Conservation (phyloP, 2,888 invertebrate species). For the Euplexia lucipara region DNA sequence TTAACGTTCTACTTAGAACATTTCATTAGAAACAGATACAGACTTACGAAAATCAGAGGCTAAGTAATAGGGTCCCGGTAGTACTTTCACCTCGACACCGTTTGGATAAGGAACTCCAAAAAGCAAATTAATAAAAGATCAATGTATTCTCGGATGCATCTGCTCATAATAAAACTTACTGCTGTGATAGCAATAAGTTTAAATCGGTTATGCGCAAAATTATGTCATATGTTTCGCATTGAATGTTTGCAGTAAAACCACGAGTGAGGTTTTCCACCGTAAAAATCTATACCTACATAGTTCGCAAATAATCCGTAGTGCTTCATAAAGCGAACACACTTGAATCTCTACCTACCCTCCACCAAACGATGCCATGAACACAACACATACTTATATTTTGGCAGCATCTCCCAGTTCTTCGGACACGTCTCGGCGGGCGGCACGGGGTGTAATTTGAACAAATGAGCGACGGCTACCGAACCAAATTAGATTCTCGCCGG, state of each 20-base stretch:
- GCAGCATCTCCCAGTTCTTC: constrained; percentile 60
- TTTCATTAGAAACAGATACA: too few species aligned
- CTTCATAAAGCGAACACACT: constrained; percentile 4
- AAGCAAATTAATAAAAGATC: too few species aligned
- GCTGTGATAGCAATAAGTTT: too few species aligned
- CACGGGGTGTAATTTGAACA: constrained; percentile 86
- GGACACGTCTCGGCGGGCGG: constrained; percentile 69
- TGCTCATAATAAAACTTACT: too few species aligned
- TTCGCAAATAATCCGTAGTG: not conserved
- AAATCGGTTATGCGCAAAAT: too few species aligned
- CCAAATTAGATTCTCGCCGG: constrained; percentile 92
- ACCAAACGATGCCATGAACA: constrained; percentile 32
- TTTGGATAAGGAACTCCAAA: too few species aligned
- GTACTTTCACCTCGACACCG: too few species aligned
- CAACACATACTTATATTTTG: constrained; percentile 58
- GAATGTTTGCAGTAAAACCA: not conserved
- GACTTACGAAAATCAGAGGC: too few species aligned
- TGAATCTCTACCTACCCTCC: constrained; percentile 21
- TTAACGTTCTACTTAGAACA: too few species aligned
- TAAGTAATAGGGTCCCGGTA: too few species aligned
- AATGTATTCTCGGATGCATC: too few species aligned
- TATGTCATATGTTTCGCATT: too few species aligned
- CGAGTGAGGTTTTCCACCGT: not conserved
- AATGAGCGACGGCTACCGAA: constrained; percentile 92
- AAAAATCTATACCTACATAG: not conserved